Percentiles rank a stretch among this genome's conserved stretches.
Evolutionary conservation across 2,797 vertebrate genomes (phyloP).

Genomic region (Pampus argenteus): DNA sequence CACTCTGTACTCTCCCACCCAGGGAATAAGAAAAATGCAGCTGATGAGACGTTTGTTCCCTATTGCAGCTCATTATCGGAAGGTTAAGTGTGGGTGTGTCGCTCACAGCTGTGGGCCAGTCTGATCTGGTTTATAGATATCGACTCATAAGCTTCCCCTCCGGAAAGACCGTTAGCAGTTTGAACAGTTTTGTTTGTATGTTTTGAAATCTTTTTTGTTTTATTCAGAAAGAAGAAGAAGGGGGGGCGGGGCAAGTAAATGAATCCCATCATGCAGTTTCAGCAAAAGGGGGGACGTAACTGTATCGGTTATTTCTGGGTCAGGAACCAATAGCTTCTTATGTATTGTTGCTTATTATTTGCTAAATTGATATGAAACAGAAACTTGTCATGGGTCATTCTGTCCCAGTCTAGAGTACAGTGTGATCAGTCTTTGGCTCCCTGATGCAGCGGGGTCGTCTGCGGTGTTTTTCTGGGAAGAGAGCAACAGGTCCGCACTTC

Average conservation of each 20-base stretch:
- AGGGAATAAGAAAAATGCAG: slow-evolving; percentile 41
- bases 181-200: slow-evolving; percentile 1
- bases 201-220: slow-evolving; percentile 2
- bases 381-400: neutral
- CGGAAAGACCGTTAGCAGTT: slow-evolving; percentile 1
- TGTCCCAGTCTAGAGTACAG: neutral
- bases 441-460: neutral
- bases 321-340: neutral
- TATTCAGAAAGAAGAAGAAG: neutral
- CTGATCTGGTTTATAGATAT: slow-evolving; percentile 65
- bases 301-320: slow-evolving; percentile 3
- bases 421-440: neutral
- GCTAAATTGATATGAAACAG: too few relatives aligned
- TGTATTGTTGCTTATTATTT: too few relatives aligned
- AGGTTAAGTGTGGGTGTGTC: slow-evolving; percentile 61
- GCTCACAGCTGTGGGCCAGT: slow-evolving; percentile 16
- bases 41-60: slow-evolving; percentile 26
- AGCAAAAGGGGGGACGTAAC: neutral
- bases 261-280: neutral
- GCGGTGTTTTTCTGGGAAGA: neutral
- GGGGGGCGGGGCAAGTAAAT: too few relatives aligned
- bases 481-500: slow-evolving; percentile 14
- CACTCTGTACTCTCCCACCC: neutral
- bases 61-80: slow-evolving; percentile 52
- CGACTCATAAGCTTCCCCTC: slow-evolving; percentile 26